Conservation (phyloP, 2,888 invertebrate genomes). For the Cactoblastis cactorum region DNA sequence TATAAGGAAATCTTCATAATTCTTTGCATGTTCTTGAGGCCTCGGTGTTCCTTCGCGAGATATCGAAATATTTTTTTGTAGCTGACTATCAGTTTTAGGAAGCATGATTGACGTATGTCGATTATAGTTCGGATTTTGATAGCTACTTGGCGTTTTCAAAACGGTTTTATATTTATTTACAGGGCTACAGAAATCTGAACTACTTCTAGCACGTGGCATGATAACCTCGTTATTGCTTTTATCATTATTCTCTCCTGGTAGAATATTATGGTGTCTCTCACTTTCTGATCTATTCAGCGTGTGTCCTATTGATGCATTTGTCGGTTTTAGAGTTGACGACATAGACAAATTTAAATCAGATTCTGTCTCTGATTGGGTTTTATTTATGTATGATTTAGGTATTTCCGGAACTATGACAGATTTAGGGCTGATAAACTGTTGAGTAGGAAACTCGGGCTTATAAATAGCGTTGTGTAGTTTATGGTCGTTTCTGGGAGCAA, state of each 20-base stretch:
- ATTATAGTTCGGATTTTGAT: slow-evolving; percentile 5
- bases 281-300: not conserved
- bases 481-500: not conserved
- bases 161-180: slow-evolving; percentile 18
- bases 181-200: not conserved
- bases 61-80: not conserved
- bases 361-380: slow-evolving; percentile 34
- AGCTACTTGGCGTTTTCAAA: slow-evolving; percentile 16
- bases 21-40: slow-evolving; percentile 22
- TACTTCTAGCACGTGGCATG: not conserved
- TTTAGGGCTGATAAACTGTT: slow-evolving; percentile 29
- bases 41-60: not conserved
- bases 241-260: not conserved
- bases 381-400: slow-evolving; percentile 42
- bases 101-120: not conserved
- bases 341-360: slow-evolving; percentile 9
- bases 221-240: not conserved
- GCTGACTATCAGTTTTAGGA: not conserved
- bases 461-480: slow-evolving; percentile 23
- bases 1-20: slow-evolving; percentile 47
- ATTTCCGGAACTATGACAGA: slow-evolving; percentile 32
- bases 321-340: not conserved
- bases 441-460: slow-evolving; percentile 22
- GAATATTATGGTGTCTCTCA: not conserved
- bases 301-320: not conserved